phyloP scores from a whole-genome alignment of 2,113 vertebrate genomes.

The Mormyrus lacerda region DNA sequence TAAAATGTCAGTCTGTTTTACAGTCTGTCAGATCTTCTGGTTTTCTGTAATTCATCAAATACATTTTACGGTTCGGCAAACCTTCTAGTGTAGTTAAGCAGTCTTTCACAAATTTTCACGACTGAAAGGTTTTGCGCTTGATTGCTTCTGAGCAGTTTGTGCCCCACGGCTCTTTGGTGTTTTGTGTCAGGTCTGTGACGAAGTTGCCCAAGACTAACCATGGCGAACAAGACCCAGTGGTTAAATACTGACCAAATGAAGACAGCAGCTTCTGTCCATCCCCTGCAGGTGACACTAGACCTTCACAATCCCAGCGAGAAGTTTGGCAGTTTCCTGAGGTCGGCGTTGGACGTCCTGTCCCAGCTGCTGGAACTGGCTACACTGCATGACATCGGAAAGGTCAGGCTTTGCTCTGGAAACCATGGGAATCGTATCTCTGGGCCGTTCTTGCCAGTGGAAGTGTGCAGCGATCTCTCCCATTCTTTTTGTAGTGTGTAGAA shows the following conservation, averaged over 20 bases:
- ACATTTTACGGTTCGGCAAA: not conserved
- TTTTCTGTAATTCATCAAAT: not conserved
- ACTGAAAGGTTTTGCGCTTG: not conserved
- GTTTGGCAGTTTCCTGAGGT: constrained; percentile 84
- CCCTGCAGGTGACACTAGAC: constrained; percentile 81
- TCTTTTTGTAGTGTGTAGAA: constrained; percentile 78
- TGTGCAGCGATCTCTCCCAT: not conserved
- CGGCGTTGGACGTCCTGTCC: constrained; percentile 84
- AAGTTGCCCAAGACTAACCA: not conserved
- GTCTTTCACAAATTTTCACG: not conserved
- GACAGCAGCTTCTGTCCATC: not conserved
- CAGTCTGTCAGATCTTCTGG: not conserved
- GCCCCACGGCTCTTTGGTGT: not conserved
- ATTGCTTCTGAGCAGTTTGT: not conserved
- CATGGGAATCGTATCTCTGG: not conserved
- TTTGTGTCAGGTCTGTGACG: not conserved
- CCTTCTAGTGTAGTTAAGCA: not conserved
- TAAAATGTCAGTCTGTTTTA: not conserved
- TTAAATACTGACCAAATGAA: not conserved
- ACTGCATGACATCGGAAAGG: constrained; percentile 91
- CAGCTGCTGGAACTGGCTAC: constrained; percentile 90
- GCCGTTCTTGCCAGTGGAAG: not conserved
- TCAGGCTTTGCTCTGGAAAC: constrained; percentile 33
- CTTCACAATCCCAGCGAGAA: constrained; percentile 88
- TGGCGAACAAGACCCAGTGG: not conserved